Evolutionary conservation across 2,888 invertebrate species (phyloP).

Genomic region (Plebejus anna): DNA sequence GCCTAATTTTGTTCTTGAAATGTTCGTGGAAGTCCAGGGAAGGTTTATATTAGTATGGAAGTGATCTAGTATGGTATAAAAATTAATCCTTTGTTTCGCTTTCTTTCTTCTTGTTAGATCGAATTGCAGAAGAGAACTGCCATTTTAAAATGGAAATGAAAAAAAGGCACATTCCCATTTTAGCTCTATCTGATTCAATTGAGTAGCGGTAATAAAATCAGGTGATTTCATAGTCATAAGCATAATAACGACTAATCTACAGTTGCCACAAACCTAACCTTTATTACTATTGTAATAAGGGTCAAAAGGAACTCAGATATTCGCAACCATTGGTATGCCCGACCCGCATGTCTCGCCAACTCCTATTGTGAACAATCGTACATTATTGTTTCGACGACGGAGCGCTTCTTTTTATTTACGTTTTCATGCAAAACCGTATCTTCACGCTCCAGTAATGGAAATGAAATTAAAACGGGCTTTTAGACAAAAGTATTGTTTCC

Average conservation of each 20-base stretch:
- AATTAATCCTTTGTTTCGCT: too few relatives aligned
- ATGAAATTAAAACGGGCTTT: conserved; percentile 72
- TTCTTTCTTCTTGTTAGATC: too few relatives aligned
- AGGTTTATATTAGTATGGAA: too few relatives aligned
- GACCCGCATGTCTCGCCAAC: conserved; percentile 60
- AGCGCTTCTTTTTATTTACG: conserved; percentile 67
- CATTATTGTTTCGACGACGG: conserved; percentile 72
- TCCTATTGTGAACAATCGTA: conserved; percentile 71
- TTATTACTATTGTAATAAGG: conserved; percentile 56
- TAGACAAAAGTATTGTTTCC: conserved; percentile 57
- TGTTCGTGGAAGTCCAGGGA: too few relatives aligned
- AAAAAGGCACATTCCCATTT: too few relatives aligned
- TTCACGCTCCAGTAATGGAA: conserved; percentile 67
- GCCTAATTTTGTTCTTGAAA: too few relatives aligned
- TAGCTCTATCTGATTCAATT: too few relatives aligned
- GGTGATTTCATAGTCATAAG: neutral
- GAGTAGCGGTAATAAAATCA: too few relatives aligned
- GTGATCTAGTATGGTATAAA: too few relatives aligned
- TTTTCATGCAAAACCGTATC: conserved; percentile 66
- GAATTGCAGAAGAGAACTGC: too few relatives aligned
- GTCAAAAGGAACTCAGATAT: conserved; percentile 72
- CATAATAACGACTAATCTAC: neutral
- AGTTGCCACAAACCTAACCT: neutral
- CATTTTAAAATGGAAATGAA: too few relatives aligned
- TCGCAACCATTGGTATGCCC: conserved; percentile 34